Evolutionary conservation across 2,113 vertebrate genomes (phyloP).

Genomic region (Scalopus aquaticus): DNA sequence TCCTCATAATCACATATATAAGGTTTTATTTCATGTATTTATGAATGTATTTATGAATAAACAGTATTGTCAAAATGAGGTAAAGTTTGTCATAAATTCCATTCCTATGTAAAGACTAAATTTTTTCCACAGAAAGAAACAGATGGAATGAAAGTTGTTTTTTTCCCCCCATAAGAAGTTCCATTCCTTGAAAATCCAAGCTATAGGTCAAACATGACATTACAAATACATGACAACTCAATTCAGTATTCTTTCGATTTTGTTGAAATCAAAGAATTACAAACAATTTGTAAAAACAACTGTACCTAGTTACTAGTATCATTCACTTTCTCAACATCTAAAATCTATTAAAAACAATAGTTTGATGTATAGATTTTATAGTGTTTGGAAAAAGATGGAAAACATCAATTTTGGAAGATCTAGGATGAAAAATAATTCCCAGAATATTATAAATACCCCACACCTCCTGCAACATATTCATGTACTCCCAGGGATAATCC

Average conservation of each 20-base stretch:
- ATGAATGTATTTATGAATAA: too few species aligned
- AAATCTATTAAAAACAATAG: too few species aligned
- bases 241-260: background rate
- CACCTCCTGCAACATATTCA: background rate
- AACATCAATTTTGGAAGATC: background rate
- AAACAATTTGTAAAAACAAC: background rate
- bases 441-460: background rate
- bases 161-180: background rate
- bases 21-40: background rate
- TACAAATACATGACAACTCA: constrained; percentile 21
- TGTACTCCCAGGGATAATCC: background rate
- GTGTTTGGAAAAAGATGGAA: background rate
- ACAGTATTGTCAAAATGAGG: background rate
- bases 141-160: background rate
- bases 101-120: background rate
- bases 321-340: constrained; percentile 10
- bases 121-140: background rate
- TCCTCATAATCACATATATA: too few species aligned
- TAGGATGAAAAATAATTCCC: background rate
- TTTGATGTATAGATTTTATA: background rate
- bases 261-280: constrained; percentile 15
- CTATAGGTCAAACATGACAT: background rate
- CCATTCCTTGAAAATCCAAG: background rate
- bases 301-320: constrained; percentile 2
- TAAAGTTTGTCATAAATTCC: background rate